Conservation (phyloP, 2,888 invertebrate species). For the Andrena praecox region DNA sequence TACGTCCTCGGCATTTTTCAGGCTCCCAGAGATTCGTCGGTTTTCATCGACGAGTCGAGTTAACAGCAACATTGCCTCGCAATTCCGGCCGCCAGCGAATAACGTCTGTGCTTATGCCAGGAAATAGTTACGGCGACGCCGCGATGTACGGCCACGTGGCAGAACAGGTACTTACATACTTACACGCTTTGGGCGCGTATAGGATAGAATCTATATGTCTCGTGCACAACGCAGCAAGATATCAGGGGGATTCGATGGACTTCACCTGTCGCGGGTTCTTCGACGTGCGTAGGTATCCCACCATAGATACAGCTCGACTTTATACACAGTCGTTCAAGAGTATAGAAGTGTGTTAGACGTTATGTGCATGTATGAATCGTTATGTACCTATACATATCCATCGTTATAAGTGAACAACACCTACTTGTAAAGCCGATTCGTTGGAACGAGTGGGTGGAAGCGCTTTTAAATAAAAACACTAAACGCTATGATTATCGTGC, state of each 20-base stretch:
- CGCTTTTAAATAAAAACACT: conserved; percentile 14
- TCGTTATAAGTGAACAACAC: not conserved
- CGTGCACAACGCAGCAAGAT: conserved; percentile 44
- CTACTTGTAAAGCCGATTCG: conserved; percentile 6
- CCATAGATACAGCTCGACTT: not conserved
- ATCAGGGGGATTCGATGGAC: conserved; percentile 30
- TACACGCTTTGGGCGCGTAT: conserved; percentile 70
- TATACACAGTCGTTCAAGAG: not conserved
- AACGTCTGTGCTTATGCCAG: conserved; percentile 62
- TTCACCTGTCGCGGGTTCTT: conserved; percentile 46
- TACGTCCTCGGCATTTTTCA: conserved; percentile 86
- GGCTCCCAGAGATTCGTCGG: not conserved
- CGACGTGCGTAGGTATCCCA: not conserved
- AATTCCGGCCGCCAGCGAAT: not conserved
- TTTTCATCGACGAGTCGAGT: conserved; percentile 17
- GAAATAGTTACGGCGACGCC: conserved; percentile 76
- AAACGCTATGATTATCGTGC: not conserved
- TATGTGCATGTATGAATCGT: not conserved
- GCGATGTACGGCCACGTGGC: conserved; percentile 78
- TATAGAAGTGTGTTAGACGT: not conserved
- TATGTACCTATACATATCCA: not conserved
- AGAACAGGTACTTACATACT: conserved; percentile 69
- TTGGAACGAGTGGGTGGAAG: too few species aligned
- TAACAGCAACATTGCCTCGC: conserved; percentile 3
- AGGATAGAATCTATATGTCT: conserved; percentile 70